Base-by-base conservation (phyloP, 1,140 invertebrate species). In the Anastatus disparis region DNA sequence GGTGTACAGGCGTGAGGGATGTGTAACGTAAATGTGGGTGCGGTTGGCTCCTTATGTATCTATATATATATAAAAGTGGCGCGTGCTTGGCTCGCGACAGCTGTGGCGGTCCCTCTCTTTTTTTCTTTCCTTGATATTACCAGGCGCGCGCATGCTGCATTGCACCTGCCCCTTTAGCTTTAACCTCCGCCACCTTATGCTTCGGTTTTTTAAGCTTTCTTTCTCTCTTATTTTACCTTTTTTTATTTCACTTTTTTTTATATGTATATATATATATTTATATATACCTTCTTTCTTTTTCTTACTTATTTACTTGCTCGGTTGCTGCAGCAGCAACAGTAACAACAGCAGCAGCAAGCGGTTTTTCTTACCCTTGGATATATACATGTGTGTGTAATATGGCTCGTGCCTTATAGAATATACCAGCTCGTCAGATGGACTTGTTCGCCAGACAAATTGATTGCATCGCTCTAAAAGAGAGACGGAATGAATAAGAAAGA, bases 21-120 rank as follows among this genome's bases (percentile, higher is more conserved):
- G 46, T 38, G 75, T 81, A 84, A 84, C 82, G 83, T 83, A 84
- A 85, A 84, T 84, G 82, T 82, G 82, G 82, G 84, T 81, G 81
- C 83, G 84, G 83, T 84, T 84, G 84, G 81, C 81, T 82, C 83
- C 40, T 44, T n/a, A 83, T 86, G 84, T 84, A 79, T 55, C 31
- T 55, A n/a, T n/a, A n/a, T n/a, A n/a, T n/a, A n/a, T n/a, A n/a
- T n/a, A n/a, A n/a, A n/a, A 77, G 77, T 46, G 59, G 59, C 59
- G 59, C 59, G 59, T 62, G 59, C 44, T 46, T 24, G 59, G 75
- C 80, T 78, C 78, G 79, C 82, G 84, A 85, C 84, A 86, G 84
- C 84, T 86, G 84, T 81, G 80, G 79, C 76, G 78, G 31, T 59
- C 52, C n/a, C 52, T 55, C 52, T 31, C 29, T 35, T 29, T 58